Evolutionary conservation across 2,113 vertebrate species (phyloP).

Genomic region (Phrynocephalus versicolor): DNA sequence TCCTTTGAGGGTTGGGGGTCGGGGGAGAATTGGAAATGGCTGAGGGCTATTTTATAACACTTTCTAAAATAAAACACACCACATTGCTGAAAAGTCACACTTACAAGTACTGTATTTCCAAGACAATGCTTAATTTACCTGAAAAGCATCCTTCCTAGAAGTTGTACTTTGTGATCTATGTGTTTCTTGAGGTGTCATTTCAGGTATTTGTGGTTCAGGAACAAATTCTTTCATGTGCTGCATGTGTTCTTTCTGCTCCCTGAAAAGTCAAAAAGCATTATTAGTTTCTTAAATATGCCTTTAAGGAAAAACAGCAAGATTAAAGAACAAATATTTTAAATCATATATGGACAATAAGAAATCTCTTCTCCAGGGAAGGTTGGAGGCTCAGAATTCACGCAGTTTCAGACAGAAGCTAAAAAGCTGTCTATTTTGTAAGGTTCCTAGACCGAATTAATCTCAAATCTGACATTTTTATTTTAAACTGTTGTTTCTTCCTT

Average conservation of each 20-base stretch:
- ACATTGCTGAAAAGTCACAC: neutral
- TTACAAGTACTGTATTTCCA: conserved; percentile 22
- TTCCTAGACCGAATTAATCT: neutral
- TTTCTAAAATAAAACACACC: too few relatives aligned
- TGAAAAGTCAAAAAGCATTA: conserved; percentile 63
- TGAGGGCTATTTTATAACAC: too few relatives aligned
- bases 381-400: neutral
- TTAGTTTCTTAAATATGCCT: conserved; percentile 35
- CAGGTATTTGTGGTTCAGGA: conserved; percentile 64
- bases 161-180: conserved; percentile 64
- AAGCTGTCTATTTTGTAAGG: neutral
- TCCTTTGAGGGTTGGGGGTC: too few relatives aligned
- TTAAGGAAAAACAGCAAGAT: neutral
- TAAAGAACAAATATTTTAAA: neutral
- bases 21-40: too few relatives aligned
- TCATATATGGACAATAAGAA: neutral
- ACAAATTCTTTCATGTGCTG: conserved; percentile 80
- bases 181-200: conserved; percentile 68
- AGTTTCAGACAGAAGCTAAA: neutral
- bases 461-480: neutral
- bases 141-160: conserved; percentile 72
- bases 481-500: neutral
- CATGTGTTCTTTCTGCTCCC: conserved; percentile 83
- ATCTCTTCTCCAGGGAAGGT: neutral
- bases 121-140: conserved; percentile 65